Evolutionary conservation across 2,113 vertebrate genomes (phyloP).

Genomic region (Peromyscus maniculatus): DNA sequence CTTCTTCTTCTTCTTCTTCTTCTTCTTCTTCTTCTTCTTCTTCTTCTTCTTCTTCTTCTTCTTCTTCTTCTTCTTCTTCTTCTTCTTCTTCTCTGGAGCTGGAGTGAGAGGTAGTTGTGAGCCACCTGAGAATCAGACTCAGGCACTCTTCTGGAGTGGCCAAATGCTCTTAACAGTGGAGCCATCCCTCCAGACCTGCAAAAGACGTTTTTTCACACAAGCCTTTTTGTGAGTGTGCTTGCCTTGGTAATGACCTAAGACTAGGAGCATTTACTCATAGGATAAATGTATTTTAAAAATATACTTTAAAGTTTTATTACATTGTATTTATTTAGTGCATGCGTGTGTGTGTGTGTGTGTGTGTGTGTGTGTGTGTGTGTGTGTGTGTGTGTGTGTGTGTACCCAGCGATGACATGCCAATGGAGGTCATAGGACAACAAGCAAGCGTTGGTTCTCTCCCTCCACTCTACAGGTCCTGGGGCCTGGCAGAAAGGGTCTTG

Average conservation of each 20-base stretch:
- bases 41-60: no score
- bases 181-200: neutral
- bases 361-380: neutral
- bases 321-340: neutral
- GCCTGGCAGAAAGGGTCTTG: neutral
- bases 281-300: neutral
- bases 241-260: neutral
- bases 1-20: no score
- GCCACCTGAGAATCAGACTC: neutral
- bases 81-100: neutral
- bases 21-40: no score
- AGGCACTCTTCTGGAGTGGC: neutral
- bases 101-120: neutral
- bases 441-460: neutral
- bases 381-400: neutral
- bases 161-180: neutral
- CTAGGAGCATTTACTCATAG: neutral
- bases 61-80: no score
- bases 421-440: neutral
- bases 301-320: neutral
- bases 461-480: neutral
- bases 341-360: neutral
- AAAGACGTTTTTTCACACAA: neutral
- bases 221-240: neutral
- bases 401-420: neutral